These are phyloP conservation scores for Labrus mixtus DNA, from an alignment of 2,113 vertebrate species.

Conservation along the genomic window DNA sequence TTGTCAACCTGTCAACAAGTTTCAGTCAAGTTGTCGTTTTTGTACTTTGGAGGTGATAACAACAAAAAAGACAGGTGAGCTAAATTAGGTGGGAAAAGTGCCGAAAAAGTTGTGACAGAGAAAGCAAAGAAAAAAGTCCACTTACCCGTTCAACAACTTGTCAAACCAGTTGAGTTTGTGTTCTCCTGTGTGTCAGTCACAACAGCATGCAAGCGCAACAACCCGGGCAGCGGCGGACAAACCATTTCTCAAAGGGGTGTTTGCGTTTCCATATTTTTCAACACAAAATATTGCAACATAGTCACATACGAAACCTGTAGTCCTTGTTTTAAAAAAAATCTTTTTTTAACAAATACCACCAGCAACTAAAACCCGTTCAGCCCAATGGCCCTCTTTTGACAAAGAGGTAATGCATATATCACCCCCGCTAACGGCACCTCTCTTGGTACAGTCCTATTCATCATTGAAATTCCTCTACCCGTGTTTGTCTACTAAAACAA, in stretches of 20 bases:
- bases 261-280: neutral
- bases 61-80: neutral
- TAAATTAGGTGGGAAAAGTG: accelerated
- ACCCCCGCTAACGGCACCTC: neutral
- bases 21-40: neutral
- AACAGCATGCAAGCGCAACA: neutral
- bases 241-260: conserved; percentile 33
- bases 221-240: neutral
- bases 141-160: conserved; percentile 16
- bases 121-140: neutral
- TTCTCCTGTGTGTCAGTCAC: conserved; percentile 7
- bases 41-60: neutral
- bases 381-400: accelerated
- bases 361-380: accelerated
- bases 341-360: accelerated
- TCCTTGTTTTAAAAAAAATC: accelerated
- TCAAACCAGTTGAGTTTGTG: neutral
- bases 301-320: too few relatives aligned
- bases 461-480: neutral
- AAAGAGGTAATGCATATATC: neutral
- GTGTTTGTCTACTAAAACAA: neutral
- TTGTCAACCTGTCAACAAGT: conserved; percentile 6
- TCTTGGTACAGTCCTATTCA: conserved; percentile 56
- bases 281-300: neutral
- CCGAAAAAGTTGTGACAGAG: neutral